These are phyloP conservation scores for Ranitomeya variabilis DNA, from an alignment of 2,113 vertebrate genomes.

Conservation along the genomic window DNA sequence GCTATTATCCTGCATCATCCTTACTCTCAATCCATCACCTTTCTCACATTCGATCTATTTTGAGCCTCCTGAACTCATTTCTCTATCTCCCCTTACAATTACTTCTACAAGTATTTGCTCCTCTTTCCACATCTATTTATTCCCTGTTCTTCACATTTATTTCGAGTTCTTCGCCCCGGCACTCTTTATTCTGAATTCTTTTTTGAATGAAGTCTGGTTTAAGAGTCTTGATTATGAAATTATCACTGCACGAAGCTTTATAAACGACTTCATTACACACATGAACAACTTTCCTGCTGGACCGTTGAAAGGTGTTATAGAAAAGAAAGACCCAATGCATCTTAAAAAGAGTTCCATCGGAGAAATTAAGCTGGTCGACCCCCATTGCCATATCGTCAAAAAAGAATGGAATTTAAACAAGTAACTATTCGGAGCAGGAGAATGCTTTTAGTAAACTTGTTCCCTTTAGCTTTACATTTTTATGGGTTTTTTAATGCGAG, in stretches of 20 bases:
- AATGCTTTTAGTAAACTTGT: neutral
- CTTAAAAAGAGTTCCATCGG: conserved; percentile 1
- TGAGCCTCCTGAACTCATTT: neutral
- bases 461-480: neutral
- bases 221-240: conserved; percentile 10
- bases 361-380: neutral
- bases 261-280: conserved; percentile 37
- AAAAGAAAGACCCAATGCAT: conserved; percentile 24
- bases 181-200: neutral
- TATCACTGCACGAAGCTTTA: conserved; percentile 6
- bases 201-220: conserved; percentile 10
- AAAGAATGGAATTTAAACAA: neutral
- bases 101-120: neutral
- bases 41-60: neutral
- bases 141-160: neutral
- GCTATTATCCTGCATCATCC: neutral
- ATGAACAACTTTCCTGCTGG: conserved; percentile 38
- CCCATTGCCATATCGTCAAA: neutral
- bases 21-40: neutral
- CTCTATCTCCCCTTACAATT: neutral
- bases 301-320: conserved; percentile 32
- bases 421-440: neutral
- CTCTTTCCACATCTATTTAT: neutral
- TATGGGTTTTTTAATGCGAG: neutral
- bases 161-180: neutral